Evolutionary conservation across 2,797 vertebrate genomes (phyloP), one percentile per base, ranked within the genome.

Genomic region (Pristis pectinata): DNA sequence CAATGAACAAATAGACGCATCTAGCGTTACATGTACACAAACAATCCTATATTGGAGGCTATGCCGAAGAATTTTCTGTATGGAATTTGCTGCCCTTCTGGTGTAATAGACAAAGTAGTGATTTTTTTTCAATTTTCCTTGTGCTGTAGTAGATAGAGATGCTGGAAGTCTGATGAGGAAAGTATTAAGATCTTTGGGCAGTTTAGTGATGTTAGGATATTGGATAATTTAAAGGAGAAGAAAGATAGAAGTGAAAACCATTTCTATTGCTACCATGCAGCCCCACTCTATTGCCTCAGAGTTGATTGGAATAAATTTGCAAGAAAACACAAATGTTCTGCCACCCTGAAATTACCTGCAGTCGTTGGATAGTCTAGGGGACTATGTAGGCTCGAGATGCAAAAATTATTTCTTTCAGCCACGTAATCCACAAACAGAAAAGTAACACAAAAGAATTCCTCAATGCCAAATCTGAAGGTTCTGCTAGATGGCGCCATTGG

Each of bases 401-500:
- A 37, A 91, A 41, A 91, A 91, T 17, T 22, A 41, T 87, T 87
- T 34, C 11, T 89, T 91, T 22, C 87, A 41, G n/a, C 17, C 49
- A 34, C 53, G 87, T 2, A 70, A n/a, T 27, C 27, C 49, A 30
- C 44, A 76, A 76, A n/a, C 15, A 17, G 44, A 56, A 76, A 94
- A 72, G 22, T 17, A 53, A 3, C 70, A 34, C 7, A 3, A 64
- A 91, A 91, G 17, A 22, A 24, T 87, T 61, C 11, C 34, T 34
- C 30, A 34, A 9, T 37, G 15, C 7, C 64, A 44, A 44, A 49
- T 4, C 44, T n/a, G 15, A 3, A 34, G 27, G 27, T 53, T 94
- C 70, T 9, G 30, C 67, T 53, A 76, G 92, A 94, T 94, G 92
- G 92, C 92, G 41, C 92, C 49, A 56, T 94, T 94, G 92, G n/a